Evolutionary conservation across 2,888 invertebrate genomes (phyloP).

Genomic region (Pyrocoelia pectoralis): DNA sequence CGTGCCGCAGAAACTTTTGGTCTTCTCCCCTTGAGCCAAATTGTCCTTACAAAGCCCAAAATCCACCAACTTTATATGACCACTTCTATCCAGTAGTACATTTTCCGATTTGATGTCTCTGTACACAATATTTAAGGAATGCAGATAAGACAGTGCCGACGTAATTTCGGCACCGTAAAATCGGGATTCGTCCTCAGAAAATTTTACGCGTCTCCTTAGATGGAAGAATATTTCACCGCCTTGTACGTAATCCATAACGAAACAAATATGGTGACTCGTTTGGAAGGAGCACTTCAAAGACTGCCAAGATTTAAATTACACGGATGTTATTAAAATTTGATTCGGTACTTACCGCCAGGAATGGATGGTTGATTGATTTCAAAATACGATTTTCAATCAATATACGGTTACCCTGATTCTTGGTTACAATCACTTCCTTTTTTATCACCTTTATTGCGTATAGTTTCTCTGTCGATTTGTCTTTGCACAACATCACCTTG

Average conservation of each 20-base stretch:
- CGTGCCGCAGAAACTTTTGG: slow-evolving; percentile 5
- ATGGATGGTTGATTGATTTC: slow-evolving; percentile 5
- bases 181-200: slow-evolving; percentile 1
- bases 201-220: background rate
- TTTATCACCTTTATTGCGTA: slow-evolving; percentile 8
- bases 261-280: background rate
- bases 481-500: slow-evolving; percentile 12
- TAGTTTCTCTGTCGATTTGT: background rate
- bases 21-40: background rate
- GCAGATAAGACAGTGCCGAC: slow-evolving; percentile 2
- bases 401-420: background rate
- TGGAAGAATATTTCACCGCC: slow-evolving; percentile 9
- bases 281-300: slow-evolving; percentile 11
- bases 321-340: background rate
- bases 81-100: background rate
- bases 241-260: slow-evolving; percentile 10
- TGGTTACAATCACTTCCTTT: slow-evolving; percentile 4
- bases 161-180: slow-evolving; percentile 15
- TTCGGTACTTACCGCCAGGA: slow-evolving; percentile 1
- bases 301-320: background rate
- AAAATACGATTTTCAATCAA: slow-evolving; percentile 8
- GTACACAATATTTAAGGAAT: background rate
- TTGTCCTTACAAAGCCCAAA: slow-evolving; percentile 14
- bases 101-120: slow-evolving; percentile 13
- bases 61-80: slow-evolving; percentile 7